Evolutionary conservation across 2,113 vertebrate species (phyloP).

Genomic region (Xenotilapia longispinis): DNA sequence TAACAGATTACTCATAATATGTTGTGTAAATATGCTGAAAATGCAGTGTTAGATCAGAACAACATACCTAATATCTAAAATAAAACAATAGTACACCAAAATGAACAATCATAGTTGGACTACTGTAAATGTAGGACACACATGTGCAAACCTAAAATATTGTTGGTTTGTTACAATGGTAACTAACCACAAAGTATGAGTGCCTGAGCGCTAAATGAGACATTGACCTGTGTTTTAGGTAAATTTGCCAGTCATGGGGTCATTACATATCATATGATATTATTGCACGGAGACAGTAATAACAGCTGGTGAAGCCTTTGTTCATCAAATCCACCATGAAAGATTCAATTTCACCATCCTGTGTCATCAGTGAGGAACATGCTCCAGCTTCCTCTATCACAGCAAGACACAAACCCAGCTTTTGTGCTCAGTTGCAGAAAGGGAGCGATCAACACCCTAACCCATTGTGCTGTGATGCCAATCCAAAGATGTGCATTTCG

Average conservation of each 20-base stretch:
- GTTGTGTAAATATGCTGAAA: background rate
- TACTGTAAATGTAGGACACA: background rate
- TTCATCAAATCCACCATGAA: conserved; percentile 38
- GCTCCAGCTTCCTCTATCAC: conserved; percentile 22
- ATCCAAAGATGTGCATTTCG: background rate
- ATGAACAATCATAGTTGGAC: background rate
- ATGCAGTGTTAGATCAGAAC: background rate
- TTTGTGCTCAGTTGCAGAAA: conserved; percentile 27
- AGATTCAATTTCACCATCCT: conserved; percentile 26
- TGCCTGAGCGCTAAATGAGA: background rate
- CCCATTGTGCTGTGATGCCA: background rate
- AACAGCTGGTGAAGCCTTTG: conserved; percentile 28
- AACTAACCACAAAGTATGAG: background rate
- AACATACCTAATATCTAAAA: background rate
- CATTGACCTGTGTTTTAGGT: background rate
- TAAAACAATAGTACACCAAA: background rate
- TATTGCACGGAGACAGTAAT: background rate
- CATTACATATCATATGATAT: conserved; percentile 4
- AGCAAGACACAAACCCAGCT: conserved; percentile 17
- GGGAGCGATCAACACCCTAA: background rate
- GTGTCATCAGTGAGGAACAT: conserved; percentile 45
- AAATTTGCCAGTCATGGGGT: conserved; percentile 7
- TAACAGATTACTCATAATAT: conserved; percentile 1
- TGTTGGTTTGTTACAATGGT: background rate
- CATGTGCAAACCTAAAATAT: background rate